A percentile compares a stretch with the other conserved stretches of the same genome.
Conservation (phyloP, 2,888 invertebrate genomes). For the Meteorus cinctellus region DNA sequence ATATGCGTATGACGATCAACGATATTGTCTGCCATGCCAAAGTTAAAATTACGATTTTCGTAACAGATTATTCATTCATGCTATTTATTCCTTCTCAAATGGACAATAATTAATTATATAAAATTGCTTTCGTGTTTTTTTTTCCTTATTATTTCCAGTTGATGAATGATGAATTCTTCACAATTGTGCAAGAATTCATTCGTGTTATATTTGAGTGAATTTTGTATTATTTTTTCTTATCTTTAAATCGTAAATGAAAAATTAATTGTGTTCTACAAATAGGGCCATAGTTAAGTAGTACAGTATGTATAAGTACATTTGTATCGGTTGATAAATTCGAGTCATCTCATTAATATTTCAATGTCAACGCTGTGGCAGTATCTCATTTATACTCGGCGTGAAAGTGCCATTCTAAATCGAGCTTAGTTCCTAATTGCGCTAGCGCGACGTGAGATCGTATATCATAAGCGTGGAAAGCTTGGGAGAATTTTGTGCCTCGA, state of each 20-base stretch:
- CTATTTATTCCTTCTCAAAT: not conserved
- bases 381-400: slow-evolving; percentile 63
- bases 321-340: slow-evolving; percentile 44
- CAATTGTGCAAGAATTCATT: not conserved
- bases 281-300: slow-evolving; percentile 6
- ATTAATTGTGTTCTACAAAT: slow-evolving; percentile 11
- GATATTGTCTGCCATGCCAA: not conserved
- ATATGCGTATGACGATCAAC: slow-evolving; percentile 7
- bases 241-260: not conserved
- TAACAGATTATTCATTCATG: slow-evolving; percentile 4
- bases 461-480: slow-evolving; percentile 42
- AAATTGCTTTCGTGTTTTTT: not conserved
- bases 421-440: slow-evolving; percentile 60
- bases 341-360: slow-evolving; percentile 64
- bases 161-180: no score
- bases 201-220: slow-evolving; percentile 8
- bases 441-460: slow-evolving; percentile 45
- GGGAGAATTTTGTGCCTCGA: not conserved
- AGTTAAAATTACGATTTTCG: not conserved
- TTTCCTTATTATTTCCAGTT: not conserved
- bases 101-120: slow-evolving; percentile 19
- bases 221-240: slow-evolving; percentile 24
- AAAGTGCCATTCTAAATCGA: slow-evolving; percentile 58
- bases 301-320: not conserved
- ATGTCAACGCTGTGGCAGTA: slow-evolving; percentile 61